Base-by-base conservation (phyloP, 2,797 vertebrate genomes). In the Etheostoma perlongum region DNA sequence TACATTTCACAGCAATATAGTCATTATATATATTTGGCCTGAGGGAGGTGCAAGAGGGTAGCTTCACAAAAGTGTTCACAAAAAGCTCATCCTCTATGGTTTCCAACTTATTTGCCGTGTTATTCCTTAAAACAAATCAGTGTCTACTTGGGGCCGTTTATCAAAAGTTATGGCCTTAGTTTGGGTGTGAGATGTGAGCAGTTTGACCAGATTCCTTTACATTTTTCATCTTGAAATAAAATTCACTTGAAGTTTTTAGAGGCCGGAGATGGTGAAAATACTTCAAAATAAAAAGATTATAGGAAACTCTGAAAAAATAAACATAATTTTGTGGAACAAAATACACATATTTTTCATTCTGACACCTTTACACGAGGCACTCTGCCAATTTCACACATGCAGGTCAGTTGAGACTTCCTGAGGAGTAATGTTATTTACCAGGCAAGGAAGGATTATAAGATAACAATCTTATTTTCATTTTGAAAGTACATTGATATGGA, bases 1-100 rank as follows among this genome's bases (percentile, higher is more conserved):
- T 53, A 27, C 53, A 69, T 53, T 48, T 62, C 49, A 57, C 33
- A 58, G 52, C 13, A 48, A 16, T 36, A 18, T 42, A 53, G 19
- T 6, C 4, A 13, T 21, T 16, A 11, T 47, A 33, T 30, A 21
- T 19, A 23, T 66, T 62, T 63, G 70, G 58, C 68, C 74, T 69
- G 44, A 51, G 40, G 72, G 60, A 76, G 72, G 83, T 65, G 79
- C 64, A 70, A 63, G 51, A 82, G 72, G 13, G 42, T 13, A 47
- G 16, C 21, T 70, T 6, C 27, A 48, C 14, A 19, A 46, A 64
- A 51, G n/a, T 36, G 33, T 9, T 12, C 12, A 30, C 19, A 21
- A 55, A 52, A 19, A 16, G 1, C 36, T 74, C 6, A 8, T 44
- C 40, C 55, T 44, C 7, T 0, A 3, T 46, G 6, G 2, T 55